Base-by-base conservation (phyloP, 2,888 invertebrate genomes). In the Petrophora chlorosata region DNA sequence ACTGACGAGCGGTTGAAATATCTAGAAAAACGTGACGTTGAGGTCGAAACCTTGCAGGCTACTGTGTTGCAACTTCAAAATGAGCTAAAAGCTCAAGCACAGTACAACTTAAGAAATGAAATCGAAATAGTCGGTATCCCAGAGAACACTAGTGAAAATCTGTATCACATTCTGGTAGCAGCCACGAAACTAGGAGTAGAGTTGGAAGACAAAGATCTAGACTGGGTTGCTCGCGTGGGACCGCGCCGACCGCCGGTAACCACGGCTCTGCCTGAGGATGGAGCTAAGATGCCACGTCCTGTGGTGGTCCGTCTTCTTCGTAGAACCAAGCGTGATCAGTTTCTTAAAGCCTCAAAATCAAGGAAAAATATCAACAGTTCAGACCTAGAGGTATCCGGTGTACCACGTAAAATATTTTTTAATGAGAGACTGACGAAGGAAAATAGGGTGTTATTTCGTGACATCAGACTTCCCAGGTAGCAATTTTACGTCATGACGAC, bases 41-140 rank as follows among this genome's bases (percentile, higher is more conserved):
- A 43, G 10, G 23, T 35, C 0, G 9, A 15, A 10, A 15, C 3
- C 4, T 10, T 43, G 8, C 17, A 35, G 9, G 23, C 8, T 9
- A 33, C 43, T 0, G 35, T 43, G 5, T 1, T 4, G 1, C 35
- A 36, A 9, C 35, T 43, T 1, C 35, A 36, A 5, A 30, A 7
- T 22, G 35, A 43, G 12, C 10, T 35, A 0, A 43, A 30, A n/a
- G 4, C 8, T 0, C 43, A 35, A 23, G 35, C 35, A 1, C 43
- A 43, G 8, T 22, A 12, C 5, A 29, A 17, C 5, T 17, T 44
- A 7, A 36, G 9, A 17, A 36, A 44, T 8, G 30, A 44, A 26
- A 13, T 44, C 7, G 44, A 44, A 25, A 44, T 44, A 5, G 43
- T 35, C 1, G 43, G 43, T 9, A 26, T 44, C 8, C 43, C 35